Evolutionary conservation across 2,113 vertebrate species (phyloP), one percentile per base, ranked within the genome.

Genomic region (Sardina pilchardus): DNA sequence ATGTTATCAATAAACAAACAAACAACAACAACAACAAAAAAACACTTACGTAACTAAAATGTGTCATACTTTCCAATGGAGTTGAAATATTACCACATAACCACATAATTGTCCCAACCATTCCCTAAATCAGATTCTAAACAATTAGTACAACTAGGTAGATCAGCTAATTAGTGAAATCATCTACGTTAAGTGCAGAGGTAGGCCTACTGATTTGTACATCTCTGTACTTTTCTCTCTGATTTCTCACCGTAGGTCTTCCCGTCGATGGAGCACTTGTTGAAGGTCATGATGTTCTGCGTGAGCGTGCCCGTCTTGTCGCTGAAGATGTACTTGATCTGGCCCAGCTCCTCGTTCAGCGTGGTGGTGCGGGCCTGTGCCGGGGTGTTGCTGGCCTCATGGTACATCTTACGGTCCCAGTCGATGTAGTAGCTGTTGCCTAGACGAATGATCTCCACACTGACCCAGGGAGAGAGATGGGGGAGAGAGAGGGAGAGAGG

Each of bases 261-360:
- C 30, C 97, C 96, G 0, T 96, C 94, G 91, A 99, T 98, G 88
- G 97, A 97, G 91, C 98, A 99, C 87, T 95, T 97, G 91, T 95
- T 97, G 94, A 99, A 99, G 84, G 93, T 91, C 98, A 99, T 99
- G 93, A 99, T 96, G 90, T 99, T 99, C 94, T 97, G 97, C 0
- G 98, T 99, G 89, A 99, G 96, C 6, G 98, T 99, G 63, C 98
- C 98, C 0, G 98, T 99, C 92, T 99, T 99, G 92, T 99, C 98
- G 0, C 97, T 98, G 94, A 99, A 99, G 91, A 99, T 95, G 85
- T 99, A 99, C 87, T 97, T 96, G 92, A 99, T 98, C 90, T 99
- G 98, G 0, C 98, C 97, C 36, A 99, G 95, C 91, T 98, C 98
- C 91, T 99, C 98, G 0, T 96, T 99, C 36, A 99, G 97, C 0